These are phyloP conservation scores for Nothura maculosa DNA, from an alignment of 2,797 vertebrate species.

Conservation along the genomic window DNA sequence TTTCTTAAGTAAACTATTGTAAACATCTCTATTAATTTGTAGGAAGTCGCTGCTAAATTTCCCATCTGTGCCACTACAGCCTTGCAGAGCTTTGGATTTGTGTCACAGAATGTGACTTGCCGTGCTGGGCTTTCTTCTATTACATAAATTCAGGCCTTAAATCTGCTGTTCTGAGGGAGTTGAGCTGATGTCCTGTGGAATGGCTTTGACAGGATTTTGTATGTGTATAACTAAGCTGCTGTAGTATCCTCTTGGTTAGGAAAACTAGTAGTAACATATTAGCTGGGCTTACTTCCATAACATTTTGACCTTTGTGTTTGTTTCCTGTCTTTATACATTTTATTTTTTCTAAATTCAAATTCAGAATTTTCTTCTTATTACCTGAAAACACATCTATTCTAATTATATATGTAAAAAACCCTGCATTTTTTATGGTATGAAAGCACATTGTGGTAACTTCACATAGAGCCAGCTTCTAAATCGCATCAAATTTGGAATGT, in stretches of 20 bases:
- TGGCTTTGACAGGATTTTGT: not conserved
- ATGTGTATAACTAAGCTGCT: not conserved
- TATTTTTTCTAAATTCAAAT: not conserved
- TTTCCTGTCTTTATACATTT: not conserved
- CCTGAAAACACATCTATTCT: not conserved
- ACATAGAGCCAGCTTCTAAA: not conserved
- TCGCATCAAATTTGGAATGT: not conserved
- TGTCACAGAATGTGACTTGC: not conserved
- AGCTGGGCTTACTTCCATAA: not conserved
- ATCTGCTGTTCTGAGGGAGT: not conserved
- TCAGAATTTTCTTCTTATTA: not conserved
- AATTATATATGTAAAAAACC: not conserved
- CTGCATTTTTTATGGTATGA: not conserved
- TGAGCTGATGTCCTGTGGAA: not conserved
- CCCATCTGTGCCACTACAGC: not conserved
- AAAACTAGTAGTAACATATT: not conserved
- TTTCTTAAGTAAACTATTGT: not conserved
- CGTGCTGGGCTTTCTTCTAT: not conserved
- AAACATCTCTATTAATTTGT: constrained; percentile 26
- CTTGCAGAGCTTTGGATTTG: not conserved
- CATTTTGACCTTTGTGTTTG: not conserved
- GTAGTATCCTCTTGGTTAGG: not conserved
- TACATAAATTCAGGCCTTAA: not conserved
- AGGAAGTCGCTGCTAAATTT: constrained; percentile 14
- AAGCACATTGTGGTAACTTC: not conserved